Base-by-base conservation (phyloP, 1,140 invertebrate genomes). In the Aphis gossypii region DNA sequence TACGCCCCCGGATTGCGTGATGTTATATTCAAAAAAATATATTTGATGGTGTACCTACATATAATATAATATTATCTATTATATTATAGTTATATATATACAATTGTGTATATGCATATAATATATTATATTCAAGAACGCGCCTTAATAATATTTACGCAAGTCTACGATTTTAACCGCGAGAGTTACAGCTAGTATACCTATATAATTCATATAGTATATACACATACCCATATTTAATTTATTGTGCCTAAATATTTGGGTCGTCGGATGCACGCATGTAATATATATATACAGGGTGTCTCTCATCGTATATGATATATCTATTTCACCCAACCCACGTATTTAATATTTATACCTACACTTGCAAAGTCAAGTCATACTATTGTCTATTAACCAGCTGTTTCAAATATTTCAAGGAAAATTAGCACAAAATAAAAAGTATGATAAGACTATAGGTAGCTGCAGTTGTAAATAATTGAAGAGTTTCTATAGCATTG, bases 41-140 rank as follows among this genome's bases (percentile, higher is more conserved):
- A 76, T 76, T 76, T 76, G 30, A 76, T 76, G 30, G n/a, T 76
- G 60, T 76, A 20, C 14, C 60, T 76, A 60, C 0, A n/a, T n/a
- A 76, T 60, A 60, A 60, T 60, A 60, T 60, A 41, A 46, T 46
- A 46, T 46, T 46, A 46, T 41, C 46, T 68, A 68, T 68, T 68
- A 68, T 76, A 76, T 18, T 76, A n/a, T 76, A 76, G 60, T 68
- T 76, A 76, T 76, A 35, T 76, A 76, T 68, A 68, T 68, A n/a
- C 60, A 68, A n/a, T 68, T 25, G 14, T n/a, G 11, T 5, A 68
- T 48, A 48, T 14, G 14, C 11, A 30, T 18, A n/a, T 68, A 68
- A 68, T 68, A 6, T 54, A 21, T 46, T 76, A 76, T n/a, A 76
- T 76, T 76, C 60, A 76, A n/a, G 60, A 76, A 76, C 60, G 30